Evolutionary conservation across 2,113 vertebrate genomes (phyloP).

Genomic region (Columba livia): DNA sequence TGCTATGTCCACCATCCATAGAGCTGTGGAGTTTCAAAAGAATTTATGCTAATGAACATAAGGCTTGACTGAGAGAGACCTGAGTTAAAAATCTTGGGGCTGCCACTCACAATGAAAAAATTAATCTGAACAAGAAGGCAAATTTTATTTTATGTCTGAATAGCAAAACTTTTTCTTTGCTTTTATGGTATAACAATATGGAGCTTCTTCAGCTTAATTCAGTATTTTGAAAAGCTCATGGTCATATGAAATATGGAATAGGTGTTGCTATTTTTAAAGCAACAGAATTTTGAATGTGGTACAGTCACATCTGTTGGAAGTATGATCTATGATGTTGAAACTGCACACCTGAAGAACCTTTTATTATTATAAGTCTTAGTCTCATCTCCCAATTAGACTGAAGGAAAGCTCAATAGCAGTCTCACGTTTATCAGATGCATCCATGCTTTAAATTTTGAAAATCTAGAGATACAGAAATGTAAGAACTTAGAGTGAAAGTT

Average conservation of each 20-base stretch:
- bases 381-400: neutral
- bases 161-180: neutral
- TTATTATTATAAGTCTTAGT: neutral
- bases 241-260: neutral
- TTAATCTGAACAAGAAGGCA: neutral
- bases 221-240: neutral
- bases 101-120: neutral
- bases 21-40: neutral
- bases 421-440: neutral
- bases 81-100: neutral
- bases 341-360: neutral
- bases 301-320: neutral
- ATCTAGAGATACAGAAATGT: neutral
- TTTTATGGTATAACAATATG: neutral
- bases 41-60: neutral
- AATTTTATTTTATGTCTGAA: neutral
- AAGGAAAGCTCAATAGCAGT: neutral
- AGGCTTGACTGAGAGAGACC: neutral
- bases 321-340: neutral
- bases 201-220: neutral
- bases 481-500: neutral
- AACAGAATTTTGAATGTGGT: neutral
- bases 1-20: neutral
- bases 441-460: neutral
- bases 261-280: neutral